Evolutionary conservation across 2,888 invertebrate genomes (phyloP).

Genomic region (Automeris io): DNA sequence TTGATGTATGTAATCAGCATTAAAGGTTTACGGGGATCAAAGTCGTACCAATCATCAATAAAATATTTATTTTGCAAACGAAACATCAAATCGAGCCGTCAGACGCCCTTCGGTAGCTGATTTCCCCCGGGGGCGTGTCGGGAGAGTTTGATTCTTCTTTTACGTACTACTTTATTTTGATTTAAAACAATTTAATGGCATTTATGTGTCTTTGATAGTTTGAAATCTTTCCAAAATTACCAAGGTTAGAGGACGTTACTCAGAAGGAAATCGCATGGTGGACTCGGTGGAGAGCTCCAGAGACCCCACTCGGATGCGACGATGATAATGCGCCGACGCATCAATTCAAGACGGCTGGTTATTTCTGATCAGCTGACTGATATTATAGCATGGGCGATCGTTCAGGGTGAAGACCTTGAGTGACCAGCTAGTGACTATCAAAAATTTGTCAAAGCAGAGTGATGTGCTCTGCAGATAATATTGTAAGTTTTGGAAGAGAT

Average conservation of each 20-base stretch:
- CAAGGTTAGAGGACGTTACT: no score
- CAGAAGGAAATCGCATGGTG: background rate
- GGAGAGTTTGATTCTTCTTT: slow-evolving; percentile 53
- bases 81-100: slow-evolving; percentile 43
- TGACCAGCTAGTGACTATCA: no score
- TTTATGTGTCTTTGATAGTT: slow-evolving; percentile 10
- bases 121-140: slow-evolving; percentile 47
- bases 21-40: slow-evolving; percentile 39
- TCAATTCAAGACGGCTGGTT: no score
- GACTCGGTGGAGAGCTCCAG: background rate
- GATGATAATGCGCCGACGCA: no score
- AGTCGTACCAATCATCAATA: slow-evolving; percentile 41
- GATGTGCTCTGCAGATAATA: no score
- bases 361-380: no score
- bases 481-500: no score
- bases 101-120: slow-evolving; percentile 37
- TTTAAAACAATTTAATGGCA: slow-evolving; percentile 20
- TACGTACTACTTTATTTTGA: slow-evolving; percentile 37
- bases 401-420: no score
- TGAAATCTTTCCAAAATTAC: no score
- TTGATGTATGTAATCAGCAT: slow-evolving; percentile 29
- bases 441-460: no score
- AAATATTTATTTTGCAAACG: slow-evolving; percentile 46
- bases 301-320: no score
- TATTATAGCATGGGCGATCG: no score